Evolutionary conservation across 2,113 vertebrate species (phyloP).

Genomic region (Spheniscus mendiculus): DNA sequence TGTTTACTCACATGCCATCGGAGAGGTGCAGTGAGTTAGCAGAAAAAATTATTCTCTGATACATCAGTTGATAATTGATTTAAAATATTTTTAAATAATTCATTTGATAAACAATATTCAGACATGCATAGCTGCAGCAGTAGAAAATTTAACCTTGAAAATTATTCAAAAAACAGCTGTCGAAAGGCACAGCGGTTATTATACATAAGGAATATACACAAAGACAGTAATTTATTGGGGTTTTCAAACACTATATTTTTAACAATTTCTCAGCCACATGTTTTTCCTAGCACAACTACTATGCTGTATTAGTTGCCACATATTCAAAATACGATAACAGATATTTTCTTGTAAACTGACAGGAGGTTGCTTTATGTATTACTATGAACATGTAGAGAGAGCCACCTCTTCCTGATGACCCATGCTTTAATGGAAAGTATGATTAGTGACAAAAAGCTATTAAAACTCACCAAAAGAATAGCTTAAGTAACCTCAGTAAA

Average conservation of each 20-base stretch:
- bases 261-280: background rate
- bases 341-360: background rate
- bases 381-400: background rate
- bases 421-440: background rate
- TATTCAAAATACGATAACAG: background rate
- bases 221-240: background rate
- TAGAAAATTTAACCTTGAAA: background rate
- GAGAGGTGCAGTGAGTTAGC: background rate
- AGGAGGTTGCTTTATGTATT: background rate
- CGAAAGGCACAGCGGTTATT: background rate
- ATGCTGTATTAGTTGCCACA: background rate
- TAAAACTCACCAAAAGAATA: background rate
- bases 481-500: background rate
- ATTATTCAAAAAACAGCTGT: background rate
- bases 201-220: background rate
- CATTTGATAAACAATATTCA: background rate
- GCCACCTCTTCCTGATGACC: background rate
- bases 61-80: background rate
- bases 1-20: background rate
- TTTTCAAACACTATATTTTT: background rate
- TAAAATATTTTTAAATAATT: background rate
- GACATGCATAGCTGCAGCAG: background rate
- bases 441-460: background rate
- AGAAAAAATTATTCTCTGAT: background rate
- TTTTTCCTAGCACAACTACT: background rate